These are phyloP conservation scores for Oreochromis mossambicus DNA, from an alignment of 2,797 vertebrate species.

Conservation along the genomic window DNA sequence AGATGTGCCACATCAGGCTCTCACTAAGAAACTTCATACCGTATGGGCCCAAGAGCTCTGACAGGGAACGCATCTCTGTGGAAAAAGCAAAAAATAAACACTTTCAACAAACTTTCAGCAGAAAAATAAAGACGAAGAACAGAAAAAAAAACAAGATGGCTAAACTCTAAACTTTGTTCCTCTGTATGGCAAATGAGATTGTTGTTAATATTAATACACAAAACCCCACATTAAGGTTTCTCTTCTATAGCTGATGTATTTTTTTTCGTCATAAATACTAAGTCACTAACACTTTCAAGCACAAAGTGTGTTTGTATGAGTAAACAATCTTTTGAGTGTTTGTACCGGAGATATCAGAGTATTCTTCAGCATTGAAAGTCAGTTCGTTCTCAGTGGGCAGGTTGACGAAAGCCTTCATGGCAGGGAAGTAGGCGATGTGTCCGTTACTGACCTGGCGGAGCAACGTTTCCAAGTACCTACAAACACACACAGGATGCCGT, in stretches of 20 bases:
- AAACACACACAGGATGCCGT: background rate
- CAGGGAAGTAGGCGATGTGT: slow-evolving; percentile 98
- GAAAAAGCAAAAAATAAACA: background rate
- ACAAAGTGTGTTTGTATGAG: background rate
- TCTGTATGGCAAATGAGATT: background rate
- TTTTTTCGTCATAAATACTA: background rate
- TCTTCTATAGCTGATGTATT: background rate
- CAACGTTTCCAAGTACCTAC: slow-evolving; percentile 97
- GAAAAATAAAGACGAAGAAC: background rate
- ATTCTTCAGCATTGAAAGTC: slow-evolving; percentile 97
- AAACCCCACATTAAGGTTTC: background rate
- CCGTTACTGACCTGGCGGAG: slow-evolving; percentile 98
- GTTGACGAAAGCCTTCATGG: slow-evolving; percentile 99
- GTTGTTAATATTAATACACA: background rate
- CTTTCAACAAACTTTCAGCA: background rate
- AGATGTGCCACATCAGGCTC: slow-evolving; percentile 99
- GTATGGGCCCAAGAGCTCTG: slow-evolving; percentile 94
- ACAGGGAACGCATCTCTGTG: slow-evolving; percentile 94
- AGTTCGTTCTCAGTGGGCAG: slow-evolving; percentile 97
- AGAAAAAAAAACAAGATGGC: rapidly evolving
- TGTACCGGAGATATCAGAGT: slow-evolving; percentile 97
- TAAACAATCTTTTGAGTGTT: background rate
- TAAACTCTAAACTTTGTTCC: background rate
- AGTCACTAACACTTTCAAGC: background rate
- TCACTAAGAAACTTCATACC: slow-evolving; percentile 99